A percentile compares a stretch with the other conserved stretches of the same genome.
phyloP scores from a whole-genome alignment of 2,113 vertebrate species.

The Myrmecobius fasciatus region DNA sequence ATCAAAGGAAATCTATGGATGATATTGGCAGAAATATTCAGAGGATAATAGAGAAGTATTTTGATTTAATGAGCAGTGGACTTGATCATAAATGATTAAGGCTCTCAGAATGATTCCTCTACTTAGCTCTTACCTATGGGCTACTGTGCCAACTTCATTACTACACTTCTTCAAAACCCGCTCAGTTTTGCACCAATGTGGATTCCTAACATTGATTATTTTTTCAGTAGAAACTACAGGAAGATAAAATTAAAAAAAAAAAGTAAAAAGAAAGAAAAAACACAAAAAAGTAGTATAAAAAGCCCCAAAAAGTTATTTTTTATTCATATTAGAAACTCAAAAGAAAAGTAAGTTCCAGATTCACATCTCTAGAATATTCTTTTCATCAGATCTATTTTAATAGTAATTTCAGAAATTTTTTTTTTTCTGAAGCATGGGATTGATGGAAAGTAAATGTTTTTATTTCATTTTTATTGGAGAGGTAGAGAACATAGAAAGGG shows the following conservation, averaged over 20 bases:
- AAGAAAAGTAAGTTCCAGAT: constrained; percentile 54
- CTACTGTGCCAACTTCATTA: background rate
- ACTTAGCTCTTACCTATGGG: background rate
- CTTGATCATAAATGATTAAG: background rate
- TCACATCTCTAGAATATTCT: constrained; percentile 57
- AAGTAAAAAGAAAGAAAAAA: no score
- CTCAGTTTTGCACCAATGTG: background rate
- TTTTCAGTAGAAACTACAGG: constrained; percentile 44
- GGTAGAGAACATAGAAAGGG: background rate
- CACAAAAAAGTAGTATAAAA: constrained; percentile 20
- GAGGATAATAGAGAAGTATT: background rate
- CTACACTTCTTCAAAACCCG: background rate
- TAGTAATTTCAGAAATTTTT: background rate
- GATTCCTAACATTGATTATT: constrained; percentile 48
- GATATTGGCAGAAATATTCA: background rate
- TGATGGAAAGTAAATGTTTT: constrained; percentile 58
- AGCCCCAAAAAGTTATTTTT: background rate
- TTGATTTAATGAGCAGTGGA: background rate
- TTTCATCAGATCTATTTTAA: constrained; percentile 53
- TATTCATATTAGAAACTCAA: constrained; percentile 48
- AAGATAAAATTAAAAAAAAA: constrained; percentile 53
- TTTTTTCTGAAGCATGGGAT: constrained; percentile 3
- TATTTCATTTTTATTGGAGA: constrained; percentile 11
- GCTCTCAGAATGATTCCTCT: background rate
- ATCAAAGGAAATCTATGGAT: background rate